phyloP scores from a whole-genome alignment of 2,113 vertebrate genomes.

The Notothenia rossii region DNA sequence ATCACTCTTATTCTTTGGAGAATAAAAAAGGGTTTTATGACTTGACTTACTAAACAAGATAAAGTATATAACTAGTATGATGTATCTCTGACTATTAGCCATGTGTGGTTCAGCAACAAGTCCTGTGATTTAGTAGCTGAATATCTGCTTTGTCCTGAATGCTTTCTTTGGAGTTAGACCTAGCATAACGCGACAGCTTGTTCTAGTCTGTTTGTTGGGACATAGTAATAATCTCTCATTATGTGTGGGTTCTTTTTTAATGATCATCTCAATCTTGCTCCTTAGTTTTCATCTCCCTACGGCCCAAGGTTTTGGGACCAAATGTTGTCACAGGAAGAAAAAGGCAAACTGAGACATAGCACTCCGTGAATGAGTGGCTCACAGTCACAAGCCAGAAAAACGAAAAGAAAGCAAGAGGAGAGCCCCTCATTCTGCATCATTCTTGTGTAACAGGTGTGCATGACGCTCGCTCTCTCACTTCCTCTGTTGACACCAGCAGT shows the following conservation, averaged over 20 bases:
- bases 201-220: conserved; percentile 4
- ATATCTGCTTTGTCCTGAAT: conserved; percentile 60
- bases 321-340: conserved; percentile 83
- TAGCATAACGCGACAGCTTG: not conserved
- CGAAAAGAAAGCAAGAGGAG: conserved; percentile 44
- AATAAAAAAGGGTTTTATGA: not conserved
- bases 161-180: conserved; percentile 1
- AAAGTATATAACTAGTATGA: conserved; percentile 9
- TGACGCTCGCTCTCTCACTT: conserved; percentile 1
- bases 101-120: conserved; percentile 52
- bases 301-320: conserved; percentile 73
- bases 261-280: conserved; percentile 34
- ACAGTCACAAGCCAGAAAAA: conserved; percentile 30
- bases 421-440: conserved; percentile 54
- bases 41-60: conserved; percentile 1
- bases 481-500: conserved; percentile 1
- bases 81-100: conserved; percentile 17
- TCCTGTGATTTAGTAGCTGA: conserved; percentile 56
- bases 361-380: conserved; percentile 74
- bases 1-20: not conserved
- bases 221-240: not conserved
- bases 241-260: conserved; percentile 7
- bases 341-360: conserved; percentile 74
- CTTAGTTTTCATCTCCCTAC: conserved; percentile 65
- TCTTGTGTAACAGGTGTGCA: conserved; percentile 80